Evolutionary conservation across 2,113 vertebrate genomes (phyloP), one percentile per base, ranked within the genome.

Genomic region (Melozone crissalis): DNA sequence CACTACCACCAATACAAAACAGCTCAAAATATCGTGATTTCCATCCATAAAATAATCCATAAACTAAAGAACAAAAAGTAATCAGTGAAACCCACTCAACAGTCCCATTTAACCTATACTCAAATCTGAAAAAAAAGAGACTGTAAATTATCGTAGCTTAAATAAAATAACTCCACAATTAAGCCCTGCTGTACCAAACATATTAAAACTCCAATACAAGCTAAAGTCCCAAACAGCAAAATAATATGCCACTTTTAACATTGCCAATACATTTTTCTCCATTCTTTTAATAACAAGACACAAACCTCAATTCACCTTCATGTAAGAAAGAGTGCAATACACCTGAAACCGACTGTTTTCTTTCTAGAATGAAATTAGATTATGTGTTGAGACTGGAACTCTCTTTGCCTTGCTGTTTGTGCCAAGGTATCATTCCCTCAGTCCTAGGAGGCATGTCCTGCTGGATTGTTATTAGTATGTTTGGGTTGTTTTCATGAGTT

Each of bases 181-280:
- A 16, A 35, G 18, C 0, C 0, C 31, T 54, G 47, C 37, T n/a
- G 6, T 28, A n/a, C 35, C 18, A 41, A 63, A 65, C 9, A n/a
- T 78, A 13, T 10, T 65, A 17, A 63, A 43, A 17, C 9, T n/a
- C 47, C 31, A 78, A 22, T 52, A 65, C 11, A 43, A n/a, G 24
- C 14, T 35, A 3, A 28, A 43, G 9, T 54, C 59, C 15, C 28
- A 65, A 65, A 17, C 37, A 79, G 14, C 0, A 0, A 54, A 28
- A 18, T 18, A 44, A 28, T 54, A 14, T 44, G 15, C 19, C 24
- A 11, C 7, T 14, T 18, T 35, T 65, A 54, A 22, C 24, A 54
- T 44, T 54, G 24, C 37, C 7, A 28, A 28, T 54, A 23, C 19
- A 14, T 28, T 79, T 54, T 79, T 54, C 61, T 79, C 37, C 31